A percentile compares a stretch with the other conserved stretches of the same genome.
These are phyloP conservation scores for Volucella inanis DNA, from an alignment of 2,888 invertebrate species.

Conservation along the genomic window DNA sequence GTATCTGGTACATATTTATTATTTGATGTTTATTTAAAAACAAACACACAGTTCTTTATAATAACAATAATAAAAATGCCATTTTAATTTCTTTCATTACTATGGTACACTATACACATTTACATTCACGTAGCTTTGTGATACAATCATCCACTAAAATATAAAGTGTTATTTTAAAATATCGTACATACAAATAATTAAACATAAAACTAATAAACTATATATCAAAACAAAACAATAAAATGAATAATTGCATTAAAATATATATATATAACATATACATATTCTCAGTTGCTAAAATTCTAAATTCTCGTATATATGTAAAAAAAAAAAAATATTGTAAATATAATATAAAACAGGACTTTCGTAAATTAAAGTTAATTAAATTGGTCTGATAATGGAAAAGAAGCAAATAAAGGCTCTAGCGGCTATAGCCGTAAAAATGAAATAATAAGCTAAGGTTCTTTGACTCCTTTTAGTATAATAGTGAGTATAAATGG, in stretches of 20 bases:
- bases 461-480: conserved; percentile 74
- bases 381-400: conserved; percentile 10
- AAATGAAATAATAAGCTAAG: background rate
- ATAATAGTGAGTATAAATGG: conserved; percentile 82
- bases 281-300: background rate
- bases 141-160: conserved; percentile 4
- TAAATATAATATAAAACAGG: too few relatives aligned
- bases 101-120: too few relatives aligned
- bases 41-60: too few relatives aligned
- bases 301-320: background rate
- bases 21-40: too few relatives aligned
- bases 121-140: too few relatives aligned
- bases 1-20: too few relatives aligned
- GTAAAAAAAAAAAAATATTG: background rate
- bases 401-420: background rate
- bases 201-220: conserved; percentile 30
- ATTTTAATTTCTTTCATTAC: too few relatives aligned
- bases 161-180: conserved; percentile 25
- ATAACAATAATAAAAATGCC: too few relatives aligned
- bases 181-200: conserved; percentile 4
- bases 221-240: conserved; percentile 15
- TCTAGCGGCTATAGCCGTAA: background rate
- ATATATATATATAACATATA: too few relatives aligned
- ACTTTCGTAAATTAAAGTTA: too few relatives aligned
- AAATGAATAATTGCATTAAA: conserved; percentile 1